Conservation (phyloP, 2,888 invertebrate genomes). For the Acleris laterana region DNA sequence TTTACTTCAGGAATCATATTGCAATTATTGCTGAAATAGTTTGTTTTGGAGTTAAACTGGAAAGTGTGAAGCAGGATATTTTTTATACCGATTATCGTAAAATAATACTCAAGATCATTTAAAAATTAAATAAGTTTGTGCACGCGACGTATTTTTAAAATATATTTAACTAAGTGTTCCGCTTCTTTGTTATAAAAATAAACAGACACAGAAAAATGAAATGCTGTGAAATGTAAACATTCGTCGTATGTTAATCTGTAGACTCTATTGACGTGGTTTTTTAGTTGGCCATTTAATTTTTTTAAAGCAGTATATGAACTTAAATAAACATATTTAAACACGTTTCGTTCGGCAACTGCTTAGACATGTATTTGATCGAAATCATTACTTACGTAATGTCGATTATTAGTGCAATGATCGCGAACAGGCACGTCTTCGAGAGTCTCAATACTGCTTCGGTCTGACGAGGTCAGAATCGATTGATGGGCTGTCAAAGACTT, state of each 20-base stretch:
- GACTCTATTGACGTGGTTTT: not conserved
- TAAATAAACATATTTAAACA: slow-evolving; percentile 11
- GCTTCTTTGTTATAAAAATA: too few relatives aligned
- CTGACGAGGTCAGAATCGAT: slow-evolving; percentile 69
- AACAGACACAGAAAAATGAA: too few relatives aligned
- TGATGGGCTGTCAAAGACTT: slow-evolving; percentile 68
- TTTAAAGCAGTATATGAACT: not conserved
- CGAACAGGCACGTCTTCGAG: slow-evolving; percentile 65
- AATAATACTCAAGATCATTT: too few relatives aligned
- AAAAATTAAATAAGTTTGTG: too few relatives aligned
- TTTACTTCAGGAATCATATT: too few relatives aligned
- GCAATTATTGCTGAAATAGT: too few relatives aligned
- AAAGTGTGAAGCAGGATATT: too few relatives aligned
- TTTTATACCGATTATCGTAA: too few relatives aligned
- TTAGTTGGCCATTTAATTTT: not conserved
- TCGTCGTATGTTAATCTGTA: not conserved
- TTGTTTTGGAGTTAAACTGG: too few relatives aligned
- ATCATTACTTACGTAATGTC: slow-evolving; percentile 62
- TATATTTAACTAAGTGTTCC: too few relatives aligned
- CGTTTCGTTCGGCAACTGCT: slow-evolving; percentile 39
- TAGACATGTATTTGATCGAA: slow-evolving; percentile 86
- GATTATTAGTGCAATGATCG: slow-evolving; percentile 65
- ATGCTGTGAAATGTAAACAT: not conserved
- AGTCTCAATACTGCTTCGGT: slow-evolving; percentile 77
- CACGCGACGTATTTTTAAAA: too few relatives aligned